Conservation (phyloP, 2,888 invertebrate genomes). For the Spodoptera littoralis region DNA sequence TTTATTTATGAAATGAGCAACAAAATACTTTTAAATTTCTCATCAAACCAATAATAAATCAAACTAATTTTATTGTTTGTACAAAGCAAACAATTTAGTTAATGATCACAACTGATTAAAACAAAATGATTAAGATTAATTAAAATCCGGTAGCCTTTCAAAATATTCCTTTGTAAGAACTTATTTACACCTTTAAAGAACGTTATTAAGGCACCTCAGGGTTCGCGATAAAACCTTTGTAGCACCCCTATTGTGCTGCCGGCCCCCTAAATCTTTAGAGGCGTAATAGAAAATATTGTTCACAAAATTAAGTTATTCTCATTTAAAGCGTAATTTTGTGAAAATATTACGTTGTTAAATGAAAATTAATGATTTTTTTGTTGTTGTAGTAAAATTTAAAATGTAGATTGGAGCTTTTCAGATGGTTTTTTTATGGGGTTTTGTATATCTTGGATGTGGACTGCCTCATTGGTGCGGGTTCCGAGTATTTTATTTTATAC, state of each 20-base stretch:
- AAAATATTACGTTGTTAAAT: constrained; percentile 47
- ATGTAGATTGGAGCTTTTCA: constrained; percentile 5
- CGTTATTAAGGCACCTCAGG: constrained; percentile 51
- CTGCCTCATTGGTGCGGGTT: constrained; percentile 1
- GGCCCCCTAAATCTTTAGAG: constrained; percentile 55
- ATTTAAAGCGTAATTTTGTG: constrained; percentile 44
- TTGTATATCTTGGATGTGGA: too few species aligned
- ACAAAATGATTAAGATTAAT: constrained; percentile 60
- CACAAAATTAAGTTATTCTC: constrained; percentile 58
- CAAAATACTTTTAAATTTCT: neutral
- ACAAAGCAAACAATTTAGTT: constrained; percentile 55
- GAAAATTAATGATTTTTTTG: constrained; percentile 49
- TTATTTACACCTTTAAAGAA: constrained; percentile 62
- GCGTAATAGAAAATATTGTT: constrained; percentile 64
- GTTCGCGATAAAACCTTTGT: constrained; percentile 57
- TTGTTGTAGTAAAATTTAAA: constrained; percentile 15
- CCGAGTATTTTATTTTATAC: too few species aligned
- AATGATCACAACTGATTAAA: constrained; percentile 63
- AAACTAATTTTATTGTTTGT: constrained; percentile 15
- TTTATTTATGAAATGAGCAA: too few species aligned
- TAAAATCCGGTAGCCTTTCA: constrained; percentile 59
- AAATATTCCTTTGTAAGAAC: constrained; percentile 55
- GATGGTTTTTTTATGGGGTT: neutral
- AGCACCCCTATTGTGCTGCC: constrained; percentile 53
- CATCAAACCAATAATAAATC: constrained; percentile 18